Percentiles rank a stretch among this genome's conserved stretches.
These are phyloP conservation scores for Plutella xylostella DNA, from an alignment of 2,888 invertebrate genomes.

Conservation along the genomic window DNA sequence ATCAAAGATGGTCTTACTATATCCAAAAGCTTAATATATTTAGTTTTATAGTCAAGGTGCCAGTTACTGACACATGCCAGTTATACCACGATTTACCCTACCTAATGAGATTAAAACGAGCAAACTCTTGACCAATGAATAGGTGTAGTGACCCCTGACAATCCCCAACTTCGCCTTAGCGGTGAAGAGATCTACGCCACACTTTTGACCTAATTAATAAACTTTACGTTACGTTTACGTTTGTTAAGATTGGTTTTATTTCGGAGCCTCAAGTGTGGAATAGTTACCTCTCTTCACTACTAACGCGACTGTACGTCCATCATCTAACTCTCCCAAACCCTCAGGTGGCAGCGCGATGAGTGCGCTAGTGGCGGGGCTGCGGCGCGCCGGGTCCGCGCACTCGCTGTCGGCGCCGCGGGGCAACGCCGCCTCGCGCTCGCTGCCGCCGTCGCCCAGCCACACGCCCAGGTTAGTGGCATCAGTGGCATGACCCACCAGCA, in stretches of 20 bases:
- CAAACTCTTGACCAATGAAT: too few species aligned
- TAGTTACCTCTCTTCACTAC: not conserved
- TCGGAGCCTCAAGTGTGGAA: not conserved
- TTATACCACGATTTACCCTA: too few species aligned
- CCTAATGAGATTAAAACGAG: too few species aligned
- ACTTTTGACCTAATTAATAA: too few species aligned
- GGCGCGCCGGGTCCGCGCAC: slow-evolving; percentile 63
- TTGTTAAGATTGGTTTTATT: not conserved
- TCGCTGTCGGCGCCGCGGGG: slow-evolving; percentile 59
- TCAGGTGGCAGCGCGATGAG: slow-evolving; percentile 58
- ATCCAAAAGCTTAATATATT: too few species aligned
- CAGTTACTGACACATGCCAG: too few species aligned
- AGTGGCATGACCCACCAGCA: too few species aligned
- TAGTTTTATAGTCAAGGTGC: too few species aligned
- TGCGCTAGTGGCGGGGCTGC: slow-evolving; percentile 56
- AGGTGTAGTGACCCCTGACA: too few species aligned
- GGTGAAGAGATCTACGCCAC: too few species aligned
- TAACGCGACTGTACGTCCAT: not conserved
- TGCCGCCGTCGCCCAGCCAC: slow-evolving; percentile 82
- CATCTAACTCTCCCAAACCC: not conserved
- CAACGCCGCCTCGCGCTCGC: slow-evolving; percentile 71
- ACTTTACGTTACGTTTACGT: not conserved
- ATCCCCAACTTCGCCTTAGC: too few species aligned
- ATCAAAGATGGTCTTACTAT: too few species aligned
- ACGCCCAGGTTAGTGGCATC: slow-evolving; percentile 72